Evolutionary conservation across 1,140 invertebrate species (phyloP), one percentile per base, ranked within the genome.

Genomic region (Formica exsecta): DNA sequence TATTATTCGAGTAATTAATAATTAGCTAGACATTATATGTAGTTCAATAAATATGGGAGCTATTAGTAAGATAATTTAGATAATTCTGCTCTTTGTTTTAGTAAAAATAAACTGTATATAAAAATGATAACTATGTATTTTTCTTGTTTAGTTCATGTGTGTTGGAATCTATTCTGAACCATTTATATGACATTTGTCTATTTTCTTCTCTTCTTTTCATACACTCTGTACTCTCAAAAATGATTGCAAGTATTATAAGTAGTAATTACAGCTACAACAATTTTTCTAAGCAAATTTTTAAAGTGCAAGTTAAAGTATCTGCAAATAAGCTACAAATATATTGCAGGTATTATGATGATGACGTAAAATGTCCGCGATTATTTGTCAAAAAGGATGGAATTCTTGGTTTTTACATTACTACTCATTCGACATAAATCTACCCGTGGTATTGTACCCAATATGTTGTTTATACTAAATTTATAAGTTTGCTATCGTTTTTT

Each of bases 401-500:
- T 86, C 76, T 83, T 36, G 61, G 62, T 38, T 84, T 87, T 73
- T 89, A 85, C 59, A 86, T 32, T 61, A 57, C 44, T 70, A 87
- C 84, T 22, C 66, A 48, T 71, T 62, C 54, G 62, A 80, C 84
- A 65, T 81, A 64, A 88, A 88, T 76, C 51, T 91, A 88, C 19
- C 54, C 65, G 57, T 75, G 77, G 73, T 77, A 38, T 77, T 89
- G 70, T 88, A 90, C 25, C 57, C 74, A 70, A 88, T 51, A 51
- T 88, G 41, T 65, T 86, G 54, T 86, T 90, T 86, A 91, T 57
- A 44, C 70, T 91, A 91, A 88, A 90, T 88, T 88, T 73, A 71
- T 88, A 84, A 86, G 51, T 88, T 86, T 73, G 75, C 86, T 90
- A 90, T 85, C 79, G 61, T 54, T 85, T 36, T 73, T 68, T 84